Evolutionary conservation across 2,888 invertebrate genomes (phyloP), one percentile per base, ranked within the genome.

Genomic region (Cotesia congregata): DNA sequence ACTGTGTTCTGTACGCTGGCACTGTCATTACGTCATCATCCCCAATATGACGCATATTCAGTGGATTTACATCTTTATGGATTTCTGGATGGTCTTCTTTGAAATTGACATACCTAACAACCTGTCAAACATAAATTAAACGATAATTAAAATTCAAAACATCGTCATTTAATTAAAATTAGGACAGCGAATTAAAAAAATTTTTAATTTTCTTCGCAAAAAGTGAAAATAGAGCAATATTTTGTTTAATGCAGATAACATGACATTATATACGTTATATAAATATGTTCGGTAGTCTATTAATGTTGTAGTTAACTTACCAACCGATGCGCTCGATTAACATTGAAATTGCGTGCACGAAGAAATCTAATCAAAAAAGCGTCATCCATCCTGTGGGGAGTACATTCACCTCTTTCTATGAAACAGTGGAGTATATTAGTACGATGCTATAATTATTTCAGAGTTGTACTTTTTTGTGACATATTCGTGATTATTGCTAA

Each of bases 91-190:
- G 94, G 15, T 93, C 92, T 84, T 94, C 93, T 83, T 93, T 94
- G 86, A 96, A 96, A 80, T 92, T 91, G 85, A 92, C 94, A 87
- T 96, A 96, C 85, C 94, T 94, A 72, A 93, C 93, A 82, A 96
- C 89, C 94, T 95, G 90, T 82, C 65, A 39, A 79, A 75, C 1
- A 41, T 65, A 9, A 50, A 9, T 40, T 12, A 40, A 70, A 65
- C 1, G 20, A 68, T 6, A 68, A 9, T 67, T 3, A 74, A 68
- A 65, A 90, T 76, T 73, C 60, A 65, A 15, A 30, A 30, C 30
- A 30, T 30, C 30, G 30, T 30, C 3, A 60, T 40, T 15, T 70
- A 40, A 50, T 70, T 20, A 50, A 59, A 59, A 77, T 72, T 77
- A 61, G 2, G 30, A 30, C 30, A 30, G 2, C 3, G 3, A 30